Conservation (phyloP, 2,113 vertebrate genomes). For the Takifugu flavidus region DNA sequence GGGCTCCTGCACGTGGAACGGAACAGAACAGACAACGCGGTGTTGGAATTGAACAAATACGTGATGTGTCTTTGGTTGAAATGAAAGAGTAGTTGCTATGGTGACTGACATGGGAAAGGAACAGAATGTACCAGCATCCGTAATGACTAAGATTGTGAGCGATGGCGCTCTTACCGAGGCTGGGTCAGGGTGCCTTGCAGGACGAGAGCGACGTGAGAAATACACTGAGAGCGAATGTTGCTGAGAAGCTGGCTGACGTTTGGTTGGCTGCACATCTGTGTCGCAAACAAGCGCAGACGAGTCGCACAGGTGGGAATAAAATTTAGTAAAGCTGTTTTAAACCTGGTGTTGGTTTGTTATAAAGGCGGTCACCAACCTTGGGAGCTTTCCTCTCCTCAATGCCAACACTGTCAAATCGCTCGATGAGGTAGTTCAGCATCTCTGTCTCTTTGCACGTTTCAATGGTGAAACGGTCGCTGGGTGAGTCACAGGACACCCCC, state of each 20-base stretch:
- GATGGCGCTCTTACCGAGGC: conserved; percentile 80
- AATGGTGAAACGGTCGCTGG: conserved; percentile 94
- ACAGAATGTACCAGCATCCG: conserved; percentile 10
- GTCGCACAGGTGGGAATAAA: neutral
- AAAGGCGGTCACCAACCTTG: conserved; percentile 93
- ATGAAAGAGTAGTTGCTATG: conserved; percentile 54
- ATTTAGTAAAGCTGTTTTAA: neutral
- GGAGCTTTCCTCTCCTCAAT: conserved; percentile 99
- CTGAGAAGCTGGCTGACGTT: conserved; percentile 96
- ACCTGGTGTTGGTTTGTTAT: neutral
- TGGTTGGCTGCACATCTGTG: conserved; percentile 96
- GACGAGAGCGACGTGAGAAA: conserved; percentile 92
- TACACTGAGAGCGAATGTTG: conserved; percentile 98
- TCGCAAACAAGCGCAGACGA: conserved; percentile 1
- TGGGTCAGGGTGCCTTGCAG: conserved; percentile 93
- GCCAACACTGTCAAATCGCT: conserved; percentile 98
- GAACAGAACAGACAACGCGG: conserved; percentile 3
- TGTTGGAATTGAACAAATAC: conserved; percentile 14
- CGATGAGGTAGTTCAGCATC: conserved; percentile 99
- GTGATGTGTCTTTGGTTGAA: conserved; percentile 1
- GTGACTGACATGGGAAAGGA: conserved; percentile 35
- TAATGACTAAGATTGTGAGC: neutral
- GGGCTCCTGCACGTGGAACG: conserved; percentile 74
- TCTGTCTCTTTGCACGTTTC: conserved; percentile 97
- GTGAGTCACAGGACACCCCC: conserved; percentile 81